These are phyloP conservation scores for Tenrec ecaudatus DNA, from an alignment of 2,113 vertebrate species.

Conservation along the genomic window DNA sequence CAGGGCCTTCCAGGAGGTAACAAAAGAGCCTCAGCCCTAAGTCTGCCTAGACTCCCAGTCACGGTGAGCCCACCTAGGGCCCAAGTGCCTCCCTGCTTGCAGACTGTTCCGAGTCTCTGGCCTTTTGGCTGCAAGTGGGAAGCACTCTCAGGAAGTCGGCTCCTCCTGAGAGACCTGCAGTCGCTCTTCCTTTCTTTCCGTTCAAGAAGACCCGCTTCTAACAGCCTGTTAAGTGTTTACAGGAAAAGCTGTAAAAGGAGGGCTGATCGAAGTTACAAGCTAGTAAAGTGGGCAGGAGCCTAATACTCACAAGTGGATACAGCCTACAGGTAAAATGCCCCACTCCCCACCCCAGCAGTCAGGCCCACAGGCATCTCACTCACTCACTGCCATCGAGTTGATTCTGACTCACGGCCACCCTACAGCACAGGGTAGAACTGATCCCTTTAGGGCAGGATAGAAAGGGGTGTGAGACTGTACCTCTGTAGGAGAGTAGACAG, in stretches of 20 bases:
- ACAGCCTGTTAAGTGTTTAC: background rate
- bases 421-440: too few relatives aligned
- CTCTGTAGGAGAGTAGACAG: too few relatives aligned
- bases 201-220: background rate
- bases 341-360: too few relatives aligned
- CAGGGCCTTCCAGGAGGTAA: background rate
- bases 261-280: background rate
- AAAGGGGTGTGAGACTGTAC: too few relatives aligned
- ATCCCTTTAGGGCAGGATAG: too few relatives aligned
- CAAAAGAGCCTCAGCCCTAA: background rate
- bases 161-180: background rate
- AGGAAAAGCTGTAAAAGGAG: background rate
- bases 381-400: too few relatives aligned
- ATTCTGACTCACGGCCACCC: too few relatives aligned
- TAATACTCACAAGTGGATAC: background rate
- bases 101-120: background rate
- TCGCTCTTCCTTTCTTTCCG: background rate
- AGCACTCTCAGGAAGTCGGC: background rate
- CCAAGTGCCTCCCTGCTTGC: background rate
- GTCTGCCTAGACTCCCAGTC: background rate
- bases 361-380: too few relatives aligned
- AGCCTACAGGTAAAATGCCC: too few relatives aligned
- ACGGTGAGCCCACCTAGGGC: background rate
- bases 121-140: slow-evolving; percentile 18
- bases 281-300: background rate